Percentiles rank a stretch among this genome's conserved stretches.
Evolutionary conservation across 1,140 invertebrate species (phyloP).

Genomic region (Calliopsis andreniformis): DNA sequence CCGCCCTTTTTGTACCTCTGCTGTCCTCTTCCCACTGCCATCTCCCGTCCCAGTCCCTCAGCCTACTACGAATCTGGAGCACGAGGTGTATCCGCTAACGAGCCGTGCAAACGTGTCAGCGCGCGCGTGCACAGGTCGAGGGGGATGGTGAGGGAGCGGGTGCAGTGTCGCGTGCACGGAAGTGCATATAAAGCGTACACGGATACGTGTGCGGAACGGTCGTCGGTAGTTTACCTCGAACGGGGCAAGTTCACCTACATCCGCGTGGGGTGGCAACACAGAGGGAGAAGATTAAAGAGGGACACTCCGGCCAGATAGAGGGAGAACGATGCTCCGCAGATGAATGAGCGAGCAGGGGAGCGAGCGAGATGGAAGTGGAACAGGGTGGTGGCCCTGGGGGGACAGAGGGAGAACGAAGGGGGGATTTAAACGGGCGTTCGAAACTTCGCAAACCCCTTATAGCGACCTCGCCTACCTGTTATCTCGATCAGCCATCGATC

Average conservation of each 20-base stretch:
- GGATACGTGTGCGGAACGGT: slow-evolving; percentile 15
- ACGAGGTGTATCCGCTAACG: slow-evolving; percentile 50
- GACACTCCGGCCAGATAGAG: slow-evolving; percentile 32
- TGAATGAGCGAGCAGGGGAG: slow-evolving; percentile 22
- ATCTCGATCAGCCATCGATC: slow-evolving; percentile 73
- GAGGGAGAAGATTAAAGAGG: slow-evolving; percentile 47
- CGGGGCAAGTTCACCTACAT: slow-evolving; percentile 64
- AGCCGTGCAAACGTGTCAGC: slow-evolving; percentile 44
- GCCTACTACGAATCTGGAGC: slow-evolving; percentile 45
- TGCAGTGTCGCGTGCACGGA: slow-evolving; percentile 24
- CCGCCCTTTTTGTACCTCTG: slow-evolving; percentile 4
- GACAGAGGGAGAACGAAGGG: neutral
- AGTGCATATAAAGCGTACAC: slow-evolving; percentile 30
- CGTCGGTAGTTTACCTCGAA: slow-evolving; percentile 54
- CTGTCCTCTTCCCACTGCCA: neutral
- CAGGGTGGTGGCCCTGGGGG: neutral
- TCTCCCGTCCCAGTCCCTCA: neutral
- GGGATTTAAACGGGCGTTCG: slow-evolving; percentile 60
- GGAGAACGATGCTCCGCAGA: slow-evolving; percentile 2
- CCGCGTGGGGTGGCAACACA: slow-evolving; percentile 31
- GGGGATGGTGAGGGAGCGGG: neutral
- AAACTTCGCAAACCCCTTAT: slow-evolving; percentile 60
- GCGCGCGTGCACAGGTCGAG: neutral
- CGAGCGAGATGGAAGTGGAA: neutral
- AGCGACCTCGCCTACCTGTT: slow-evolving; percentile 66